These are phyloP conservation scores for Athrips mouffetella DNA, from an alignment of 2,888 invertebrate genomes.

Conservation along the genomic window DNA sequence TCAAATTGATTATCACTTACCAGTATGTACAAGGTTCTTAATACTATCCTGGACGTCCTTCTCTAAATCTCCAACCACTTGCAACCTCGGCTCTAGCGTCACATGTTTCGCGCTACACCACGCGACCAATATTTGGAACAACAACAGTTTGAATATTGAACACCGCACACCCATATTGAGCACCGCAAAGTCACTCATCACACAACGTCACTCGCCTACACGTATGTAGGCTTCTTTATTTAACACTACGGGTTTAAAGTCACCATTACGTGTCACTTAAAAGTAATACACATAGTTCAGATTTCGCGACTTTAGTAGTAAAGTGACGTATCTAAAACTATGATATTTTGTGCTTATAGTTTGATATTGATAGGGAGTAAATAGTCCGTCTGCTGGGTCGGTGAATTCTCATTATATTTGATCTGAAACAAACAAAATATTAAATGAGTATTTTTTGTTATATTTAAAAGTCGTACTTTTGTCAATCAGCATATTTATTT, in stretches of 20 bases:
- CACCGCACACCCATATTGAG: constrained; percentile 67
- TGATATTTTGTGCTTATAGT: constrained; percentile 65
- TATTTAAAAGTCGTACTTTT: too few relatives aligned
- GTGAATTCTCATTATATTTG: constrained; percentile 63
- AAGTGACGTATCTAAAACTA: constrained; percentile 24
- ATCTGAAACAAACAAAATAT: constrained; percentile 44
- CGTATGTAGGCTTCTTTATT: not conserved
- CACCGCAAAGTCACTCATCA: constrained; percentile 57
- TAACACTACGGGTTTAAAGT: not conserved
- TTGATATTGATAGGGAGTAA: constrained; percentile 58
- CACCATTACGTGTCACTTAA: constrained; percentile 18
- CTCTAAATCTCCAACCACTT: constrained; percentile 34
- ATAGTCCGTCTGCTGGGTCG: constrained; percentile 50
- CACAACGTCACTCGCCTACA: constrained; percentile 27
- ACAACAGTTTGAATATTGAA: constrained; percentile 62
- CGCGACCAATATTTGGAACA: constrained; percentile 65
- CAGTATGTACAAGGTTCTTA: constrained; percentile 62
- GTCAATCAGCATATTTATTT: too few relatives aligned
- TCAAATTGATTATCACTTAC: constrained; percentile 40
- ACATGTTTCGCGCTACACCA: constrained; percentile 66
- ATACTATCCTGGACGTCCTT: constrained; percentile 59
- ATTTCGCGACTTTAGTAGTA: constrained; percentile 14
- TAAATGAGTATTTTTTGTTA: not conserved
- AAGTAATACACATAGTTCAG: constrained; percentile 4
- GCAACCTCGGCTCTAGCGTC: constrained; percentile 41